Evolutionary conservation across 2,888 invertebrate species (phyloP).

Genomic region (Tipula lateralis): DNA sequence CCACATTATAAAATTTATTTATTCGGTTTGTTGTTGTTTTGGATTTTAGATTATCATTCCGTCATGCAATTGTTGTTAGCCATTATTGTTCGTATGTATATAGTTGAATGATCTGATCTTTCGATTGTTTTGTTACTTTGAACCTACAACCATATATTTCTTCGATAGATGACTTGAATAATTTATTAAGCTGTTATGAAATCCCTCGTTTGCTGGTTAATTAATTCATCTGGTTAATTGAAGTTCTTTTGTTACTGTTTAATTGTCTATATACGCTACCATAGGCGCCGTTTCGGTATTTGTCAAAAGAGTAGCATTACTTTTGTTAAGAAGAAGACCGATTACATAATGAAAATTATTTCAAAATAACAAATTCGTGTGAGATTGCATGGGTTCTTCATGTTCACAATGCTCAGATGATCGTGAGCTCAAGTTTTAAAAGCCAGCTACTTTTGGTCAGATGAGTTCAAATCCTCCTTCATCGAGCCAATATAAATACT

Average conservation of each 20-base stretch:
- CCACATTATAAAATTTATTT: background rate
- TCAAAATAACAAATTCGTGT: too few relatives aligned
- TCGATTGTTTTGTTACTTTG: background rate
- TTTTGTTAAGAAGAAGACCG: too few relatives aligned
- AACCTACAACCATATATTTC: background rate
- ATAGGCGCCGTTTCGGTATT: background rate
- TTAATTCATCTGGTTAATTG: background rate
- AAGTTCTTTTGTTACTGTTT: too few relatives aligned
- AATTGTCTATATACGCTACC: too few relatives aligned
- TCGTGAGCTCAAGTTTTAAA: too few relatives aligned
- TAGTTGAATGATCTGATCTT: conserved; percentile 20
- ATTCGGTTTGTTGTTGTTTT: background rate
- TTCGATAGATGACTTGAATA: background rate
- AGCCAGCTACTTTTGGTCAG: too few relatives aligned
- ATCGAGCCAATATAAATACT: too few relatives aligned
- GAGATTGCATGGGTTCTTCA: too few relatives aligned
- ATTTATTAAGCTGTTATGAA: background rate
- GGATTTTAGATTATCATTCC: background rate
- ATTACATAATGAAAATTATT: too few relatives aligned
- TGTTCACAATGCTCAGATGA: too few relatives aligned
- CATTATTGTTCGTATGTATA: background rate
- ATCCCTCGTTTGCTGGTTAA: background rate
- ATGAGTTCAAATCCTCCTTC: too few relatives aligned
- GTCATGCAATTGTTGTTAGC: conserved; percentile 11
- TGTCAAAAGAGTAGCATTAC: background rate